These are phyloP conservation scores for Philopedon plagiatum DNA, from an alignment of 2,888 invertebrate genomes.

Conservation along the genomic window DNA sequence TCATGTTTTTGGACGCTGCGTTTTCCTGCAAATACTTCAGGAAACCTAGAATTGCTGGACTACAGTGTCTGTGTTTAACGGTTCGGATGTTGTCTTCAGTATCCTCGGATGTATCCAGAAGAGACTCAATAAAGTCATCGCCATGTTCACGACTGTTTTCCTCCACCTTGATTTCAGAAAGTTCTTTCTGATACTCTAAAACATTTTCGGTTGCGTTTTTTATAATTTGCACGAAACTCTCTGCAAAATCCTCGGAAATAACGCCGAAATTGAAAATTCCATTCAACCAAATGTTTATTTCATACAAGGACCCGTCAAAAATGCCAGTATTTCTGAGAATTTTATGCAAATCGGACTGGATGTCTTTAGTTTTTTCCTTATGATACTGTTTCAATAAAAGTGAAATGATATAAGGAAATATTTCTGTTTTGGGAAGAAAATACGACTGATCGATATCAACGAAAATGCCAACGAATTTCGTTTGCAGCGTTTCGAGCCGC, in stretches of 20 bases:
- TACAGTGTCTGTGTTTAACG: constrained; percentile 55
- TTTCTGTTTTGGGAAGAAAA: constrained; percentile 61
- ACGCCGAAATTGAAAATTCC: constrained; percentile 59
- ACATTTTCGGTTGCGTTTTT: constrained; percentile 54
- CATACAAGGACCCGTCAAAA: constrained; percentile 76
- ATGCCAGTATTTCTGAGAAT: constrained; percentile 76
- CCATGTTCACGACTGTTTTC: background rate
- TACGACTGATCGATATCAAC: constrained; percentile 63
- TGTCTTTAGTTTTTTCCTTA: constrained; percentile 64
- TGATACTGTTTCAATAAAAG: constrained; percentile 67
- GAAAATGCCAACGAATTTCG: constrained; percentile 68
- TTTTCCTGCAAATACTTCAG: constrained; percentile 61
- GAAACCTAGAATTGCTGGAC: constrained; percentile 66
- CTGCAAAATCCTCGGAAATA: constrained; percentile 56
- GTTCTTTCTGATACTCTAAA: constrained; percentile 55
- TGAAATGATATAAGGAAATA: constrained; percentile 57
- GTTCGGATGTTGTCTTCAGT: constrained; percentile 11
- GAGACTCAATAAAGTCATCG: constrained; percentile 44
- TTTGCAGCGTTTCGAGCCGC: constrained; percentile 58
- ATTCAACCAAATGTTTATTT: constrained; percentile 77
- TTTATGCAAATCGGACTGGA: constrained; percentile 65
- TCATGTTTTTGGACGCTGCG: constrained; percentile 57
- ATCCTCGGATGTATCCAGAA: constrained; percentile 35
- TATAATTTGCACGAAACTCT: constrained; percentile 59
- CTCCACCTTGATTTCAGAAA: constrained; percentile 48